A percentile compares a stretch with the other conserved stretches of the same genome.
These are phyloP conservation scores for Napeogenes sylphis DNA, from an alignment of 2,888 invertebrate genomes.

Conservation along the genomic window DNA sequence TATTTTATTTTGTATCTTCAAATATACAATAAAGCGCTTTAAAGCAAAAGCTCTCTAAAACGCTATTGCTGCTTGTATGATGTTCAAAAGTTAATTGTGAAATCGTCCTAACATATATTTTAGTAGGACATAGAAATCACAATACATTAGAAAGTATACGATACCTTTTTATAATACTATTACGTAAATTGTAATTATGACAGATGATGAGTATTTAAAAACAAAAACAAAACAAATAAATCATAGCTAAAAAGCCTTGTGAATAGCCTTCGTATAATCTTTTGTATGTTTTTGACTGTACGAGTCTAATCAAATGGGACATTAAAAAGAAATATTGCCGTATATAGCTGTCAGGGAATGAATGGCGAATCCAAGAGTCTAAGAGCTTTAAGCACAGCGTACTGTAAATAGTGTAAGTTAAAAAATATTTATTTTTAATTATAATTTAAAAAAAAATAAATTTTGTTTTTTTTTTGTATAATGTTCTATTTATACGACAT, in stretches of 20 bases:
- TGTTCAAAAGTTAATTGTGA: no score
- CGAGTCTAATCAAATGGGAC: slow-evolving; percentile 67
- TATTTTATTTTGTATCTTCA: no score
- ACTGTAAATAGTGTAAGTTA: slow-evolving; percentile 32
- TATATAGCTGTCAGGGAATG: slow-evolving; percentile 65
- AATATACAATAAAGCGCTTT: no score
- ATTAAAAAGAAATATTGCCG: slow-evolving; percentile 73
- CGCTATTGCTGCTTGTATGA: no score
- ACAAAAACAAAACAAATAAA: slow-evolving; percentile 61
- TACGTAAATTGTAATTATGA: slow-evolving; percentile 28
- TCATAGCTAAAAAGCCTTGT: slow-evolving; percentile 70
- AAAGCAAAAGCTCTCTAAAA: no score
- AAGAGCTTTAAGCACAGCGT: slow-evolving; percentile 34
- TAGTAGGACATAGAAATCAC: background rate
- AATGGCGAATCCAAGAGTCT: slow-evolving; percentile 59
- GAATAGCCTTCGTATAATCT: slow-evolving; percentile 64
- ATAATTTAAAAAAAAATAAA: background rate
- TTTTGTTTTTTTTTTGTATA: background rate
- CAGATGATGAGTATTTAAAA: slow-evolving; percentile 60
- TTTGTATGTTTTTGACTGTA: slow-evolving; percentile 62
- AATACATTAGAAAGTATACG: slow-evolving; percentile 18
- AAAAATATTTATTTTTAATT: background rate
- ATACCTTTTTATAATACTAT: slow-evolving; percentile 12
- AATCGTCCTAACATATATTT: no score
- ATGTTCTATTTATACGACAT: no score